These are phyloP conservation scores for Drosophila erecta DNA, from an alignment of 1,140 invertebrate species.

Conservation along the genomic window DNA sequence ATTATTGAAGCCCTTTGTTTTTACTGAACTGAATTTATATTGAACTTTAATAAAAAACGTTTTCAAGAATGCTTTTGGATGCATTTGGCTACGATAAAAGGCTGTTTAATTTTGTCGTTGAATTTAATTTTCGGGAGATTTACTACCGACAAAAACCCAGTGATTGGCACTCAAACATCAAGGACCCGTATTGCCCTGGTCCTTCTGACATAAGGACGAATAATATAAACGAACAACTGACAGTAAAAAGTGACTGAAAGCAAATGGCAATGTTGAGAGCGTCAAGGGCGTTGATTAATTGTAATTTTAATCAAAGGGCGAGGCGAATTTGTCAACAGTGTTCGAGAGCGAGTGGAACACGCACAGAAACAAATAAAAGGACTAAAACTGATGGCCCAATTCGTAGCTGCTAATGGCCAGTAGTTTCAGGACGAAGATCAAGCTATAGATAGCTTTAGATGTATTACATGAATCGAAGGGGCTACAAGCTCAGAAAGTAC, in stretches of 20 bases:
- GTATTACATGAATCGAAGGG: conserved; percentile 13
- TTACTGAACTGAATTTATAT: neutral
- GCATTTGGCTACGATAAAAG: neutral
- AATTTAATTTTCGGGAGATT: conserved; percentile 25
- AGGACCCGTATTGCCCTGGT: conserved; percentile 16
- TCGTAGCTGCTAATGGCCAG: conserved; percentile 54
- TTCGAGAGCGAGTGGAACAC: neutral
- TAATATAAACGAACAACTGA: conserved; percentile 38
- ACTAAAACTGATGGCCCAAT: conserved; percentile 58
- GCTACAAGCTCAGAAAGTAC: conserved; percentile 6
- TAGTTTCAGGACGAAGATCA: conserved; percentile 33
- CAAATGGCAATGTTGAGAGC: conserved; percentile 35
- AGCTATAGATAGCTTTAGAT: conserved; percentile 32
- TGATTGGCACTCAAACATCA: conserved; percentile 44
- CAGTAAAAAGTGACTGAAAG: conserved; percentile 43
- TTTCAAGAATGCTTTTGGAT: neutral
- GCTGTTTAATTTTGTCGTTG: conserved; percentile 8
- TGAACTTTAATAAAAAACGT: neutral
- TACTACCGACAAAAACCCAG: conserved; percentile 19
- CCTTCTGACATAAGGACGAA: conserved; percentile 12
- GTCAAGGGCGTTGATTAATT: conserved; percentile 62
- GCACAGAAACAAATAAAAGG: conserved; percentile 27
- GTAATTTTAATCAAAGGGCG: conserved; percentile 59
- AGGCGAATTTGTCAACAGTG: conserved; percentile 37
- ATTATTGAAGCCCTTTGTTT: neutral